Base-by-base conservation (phyloP, 37 sponge, comb jelly and placozoan genomes). In the Crambe crambe region DNA sequence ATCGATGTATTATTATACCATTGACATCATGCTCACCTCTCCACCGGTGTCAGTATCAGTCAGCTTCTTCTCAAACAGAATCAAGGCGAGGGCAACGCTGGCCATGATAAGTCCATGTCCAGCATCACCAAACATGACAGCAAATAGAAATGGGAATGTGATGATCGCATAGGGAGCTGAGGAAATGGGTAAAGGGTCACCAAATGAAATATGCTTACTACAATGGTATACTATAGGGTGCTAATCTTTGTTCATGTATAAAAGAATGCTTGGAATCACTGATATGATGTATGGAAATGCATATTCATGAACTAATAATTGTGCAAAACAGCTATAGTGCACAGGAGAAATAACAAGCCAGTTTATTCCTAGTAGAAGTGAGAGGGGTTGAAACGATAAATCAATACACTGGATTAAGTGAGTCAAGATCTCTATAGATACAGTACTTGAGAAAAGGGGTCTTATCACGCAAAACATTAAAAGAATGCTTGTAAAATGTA, bases 41-140 rank as follows among this genome's bases (percentile, higher is more conserved):
- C 97, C 99, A 47, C 86, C 89, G 25, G 38, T 65, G 12, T 80
- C 80, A 27, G 26, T 56, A 63, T 83, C 84, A 29, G 72, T 54
- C 43, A 98, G 80, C 34, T 74, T 77, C 76, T 94, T 94, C 83
- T 99, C 99, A 77, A 89, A 90, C 36, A 94, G 2, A 59, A 99
- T 93, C 67, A 99, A 73, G 35, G 72, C 51, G 37, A 94, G 58
- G 30, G 96, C 99, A 84, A 91, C 89, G 20, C 90, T 56, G 29
- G 82, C 77, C 97, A 99, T 96, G 67, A 99, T 80, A 9, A 92
- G 54, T 0, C 99, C 99, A 75, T 99, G 99, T 34, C 97, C 99
- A 56, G 87, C 89, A 83, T 99, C 99, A 72, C 99, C 99, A 86
- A 99, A 99, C 99, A 99, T 99, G 71, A 99, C 94, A 73, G 92